Evolutionary conservation across 2,888 invertebrate genomes (phyloP).

Genomic region (Heliconius ethilla): DNA sequence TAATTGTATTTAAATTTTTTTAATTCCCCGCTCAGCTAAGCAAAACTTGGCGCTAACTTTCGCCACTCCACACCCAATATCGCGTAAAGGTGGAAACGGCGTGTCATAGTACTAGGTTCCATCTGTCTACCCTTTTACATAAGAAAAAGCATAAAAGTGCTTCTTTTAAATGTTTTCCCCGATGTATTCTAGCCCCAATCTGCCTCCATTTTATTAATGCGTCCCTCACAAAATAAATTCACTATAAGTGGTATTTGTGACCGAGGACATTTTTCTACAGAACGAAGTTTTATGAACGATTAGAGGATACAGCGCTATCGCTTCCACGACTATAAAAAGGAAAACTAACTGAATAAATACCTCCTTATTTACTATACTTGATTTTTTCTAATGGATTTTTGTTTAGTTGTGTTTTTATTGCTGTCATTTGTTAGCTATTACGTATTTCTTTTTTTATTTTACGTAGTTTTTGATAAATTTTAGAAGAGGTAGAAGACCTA

Average conservation of each 20-base stretch:
- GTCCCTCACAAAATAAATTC: constrained; percentile 69
- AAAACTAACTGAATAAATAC: constrained; percentile 40
- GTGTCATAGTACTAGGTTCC: neutral
- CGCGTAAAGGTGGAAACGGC: neutral
- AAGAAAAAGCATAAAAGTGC: neutral
- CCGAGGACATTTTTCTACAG: constrained; percentile 52
- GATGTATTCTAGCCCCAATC: constrained; percentile 9
- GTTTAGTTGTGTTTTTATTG: neutral
- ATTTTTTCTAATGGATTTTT: constrained; percentile 35
- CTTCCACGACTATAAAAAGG: constrained; percentile 33
- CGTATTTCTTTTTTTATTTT: no score
- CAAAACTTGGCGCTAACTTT: neutral
- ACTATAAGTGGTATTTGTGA: constrained; percentile 71
- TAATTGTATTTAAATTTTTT: no score
- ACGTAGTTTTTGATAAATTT: no score
- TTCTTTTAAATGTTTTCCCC: neutral
- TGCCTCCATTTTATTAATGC: constrained; percentile 66
- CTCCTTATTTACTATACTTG: constrained; percentile 35
- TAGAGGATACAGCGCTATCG: constrained; percentile 41
- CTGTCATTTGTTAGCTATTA: neutral
- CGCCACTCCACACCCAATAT: neutral
- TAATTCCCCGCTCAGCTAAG: no score
- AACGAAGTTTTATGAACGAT: constrained; percentile 57
- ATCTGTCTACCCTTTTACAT: no score
- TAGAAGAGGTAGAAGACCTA: no score